Base-by-base conservation (phyloP, 1,140 invertebrate genomes). In the Trachelipus rathkii region DNA sequence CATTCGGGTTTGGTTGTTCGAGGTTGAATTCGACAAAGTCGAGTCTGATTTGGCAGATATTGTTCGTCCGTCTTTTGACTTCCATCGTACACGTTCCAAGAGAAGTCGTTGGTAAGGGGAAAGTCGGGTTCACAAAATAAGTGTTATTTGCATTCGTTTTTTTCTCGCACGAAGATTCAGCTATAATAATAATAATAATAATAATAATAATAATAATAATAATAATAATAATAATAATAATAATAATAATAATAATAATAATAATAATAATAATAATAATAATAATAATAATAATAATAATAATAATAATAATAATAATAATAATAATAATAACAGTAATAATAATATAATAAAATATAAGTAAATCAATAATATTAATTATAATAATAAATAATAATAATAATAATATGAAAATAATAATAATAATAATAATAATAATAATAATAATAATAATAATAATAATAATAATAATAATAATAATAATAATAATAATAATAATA, bases 1-100 rank as follows among this genome's bases (percentile, higher is more conserved):
- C 73, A 6, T 74, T 11, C 9, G n/a, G 13, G 46, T 74, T 33
- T 4, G 73, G 73, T 50, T 53, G 73, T 50, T 60, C 73, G 33
- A 74, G 73, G n/a, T 74, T 50, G 45, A 74, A 74, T 24, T 9
- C 9, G n/a, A 24, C 50, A 15, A 74, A 74, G 73, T 74, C 73
- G 11, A 74, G 73, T 50, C 73, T 74, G 13, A 74, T 50, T 74
- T n/a, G 73, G 45, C 73, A 74, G 45, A 74, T 60, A 19, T 73
- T 50, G 44, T 50, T 10, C 33, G 15, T 60, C 4, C 53, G 44
- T 23, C 53, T 50, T 4, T 74, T 5, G 11, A 74, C 50, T 15
- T 6, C 60, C 10, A 60, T 60, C 11, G 15, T 23, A 43, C 73
- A 74, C 24, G 53, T 19, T 44, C 73, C 66, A 11, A 74, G 9